A percentile compares a stretch with the other conserved stretches of the same genome.
phyloP scores from a whole-genome alignment of 2,888 invertebrate genomes.

The Napeogenes sylphis region DNA sequence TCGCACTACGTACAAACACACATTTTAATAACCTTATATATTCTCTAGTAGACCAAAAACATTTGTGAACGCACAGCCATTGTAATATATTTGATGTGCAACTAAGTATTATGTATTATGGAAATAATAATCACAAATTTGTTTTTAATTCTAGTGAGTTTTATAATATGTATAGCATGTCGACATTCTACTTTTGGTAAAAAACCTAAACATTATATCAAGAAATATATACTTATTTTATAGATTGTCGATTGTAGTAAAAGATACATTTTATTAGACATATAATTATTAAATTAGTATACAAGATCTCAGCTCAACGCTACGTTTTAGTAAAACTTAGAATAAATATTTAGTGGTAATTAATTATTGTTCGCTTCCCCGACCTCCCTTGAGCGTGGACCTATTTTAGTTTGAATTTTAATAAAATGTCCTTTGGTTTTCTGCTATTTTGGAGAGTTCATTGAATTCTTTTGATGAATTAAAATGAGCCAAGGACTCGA shows the following conservation, averaged over 20 bases:
- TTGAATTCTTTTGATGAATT: conserved; percentile 1
- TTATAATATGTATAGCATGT: too few species aligned
- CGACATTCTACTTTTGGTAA: too few species aligned
- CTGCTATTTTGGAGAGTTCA: neutral
- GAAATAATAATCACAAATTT: too few species aligned
- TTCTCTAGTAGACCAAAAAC: too few species aligned
- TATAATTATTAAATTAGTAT: conserved; percentile 57
- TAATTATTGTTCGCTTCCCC: conserved; percentile 65
- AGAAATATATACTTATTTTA: too few species aligned
- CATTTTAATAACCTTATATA: too few species aligned
- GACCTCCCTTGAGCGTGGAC: conserved; percentile 49
- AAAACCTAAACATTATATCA: too few species aligned
- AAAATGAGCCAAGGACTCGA: conserved; percentile 8
- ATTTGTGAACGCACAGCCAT: too few species aligned
- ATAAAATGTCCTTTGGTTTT: conserved; percentile 13
- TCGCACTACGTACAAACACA: too few species aligned
- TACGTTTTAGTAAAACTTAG: conserved; percentile 62
- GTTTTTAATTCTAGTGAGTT: too few species aligned
- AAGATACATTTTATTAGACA: conserved; percentile 37
- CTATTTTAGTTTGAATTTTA: conserved; percentile 17
- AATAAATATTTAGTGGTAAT: conserved; percentile 61
- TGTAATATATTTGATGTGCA: too few species aligned
- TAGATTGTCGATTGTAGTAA: conserved; percentile 28
- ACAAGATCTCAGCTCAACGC: conserved; percentile 77
- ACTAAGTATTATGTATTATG: too few species aligned